Base-by-base conservation (phyloP, 2,797 vertebrate species). In the Dipus sagitta region DNA sequence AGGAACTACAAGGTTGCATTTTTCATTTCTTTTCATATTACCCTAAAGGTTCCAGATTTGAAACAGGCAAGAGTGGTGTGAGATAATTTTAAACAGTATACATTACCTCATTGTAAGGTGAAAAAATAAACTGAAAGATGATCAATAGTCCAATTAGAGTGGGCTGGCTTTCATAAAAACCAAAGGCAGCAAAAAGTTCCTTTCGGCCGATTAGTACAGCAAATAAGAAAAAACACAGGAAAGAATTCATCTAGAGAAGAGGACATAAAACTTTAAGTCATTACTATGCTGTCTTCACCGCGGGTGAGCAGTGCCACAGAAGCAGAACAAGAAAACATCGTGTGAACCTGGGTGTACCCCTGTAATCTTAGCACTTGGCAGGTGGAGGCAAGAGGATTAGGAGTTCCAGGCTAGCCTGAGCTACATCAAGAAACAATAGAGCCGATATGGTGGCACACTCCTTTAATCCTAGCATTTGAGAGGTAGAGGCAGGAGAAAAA, bases 81-180 rank as follows among this genome's bases (percentile, higher is more conserved):
- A 95, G 64, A 92, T 38, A 71, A 94, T 70, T 89, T 93, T 67
- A 84, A 95, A 91, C 77, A 85, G 72, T 65, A 92, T 81, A 95
- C 93, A 18, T 98, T 98, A 99, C 99, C 99, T 99, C 99, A 94
- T 99, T 99, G 98, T 99, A 99, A 11, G 99, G 99, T 70, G 99
- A 99, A 97, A 99, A 99, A 98, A 99, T 99, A 98, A 99, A 99
- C 98, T 99, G 99, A 98, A 99, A 99, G 98, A 99, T 99, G 98
- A 99, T 99, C 99, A 99, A 98, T 96, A 99, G 98, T 97, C 99
- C 99, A 96, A 99, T 99, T 92, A 99, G 98, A 80, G 99, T 99
- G 60, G 99, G 99, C 75, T 99, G 99, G 97, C 97, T 99, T 95
- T 99, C 98, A 97, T 98, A 98, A 97, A 99, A 99, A 97, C 99